Evolutionary conservation across 2,888 invertebrate species (phyloP), one percentile per base, ranked within the genome.

Genomic region (Stenodera caucasica): DNA sequence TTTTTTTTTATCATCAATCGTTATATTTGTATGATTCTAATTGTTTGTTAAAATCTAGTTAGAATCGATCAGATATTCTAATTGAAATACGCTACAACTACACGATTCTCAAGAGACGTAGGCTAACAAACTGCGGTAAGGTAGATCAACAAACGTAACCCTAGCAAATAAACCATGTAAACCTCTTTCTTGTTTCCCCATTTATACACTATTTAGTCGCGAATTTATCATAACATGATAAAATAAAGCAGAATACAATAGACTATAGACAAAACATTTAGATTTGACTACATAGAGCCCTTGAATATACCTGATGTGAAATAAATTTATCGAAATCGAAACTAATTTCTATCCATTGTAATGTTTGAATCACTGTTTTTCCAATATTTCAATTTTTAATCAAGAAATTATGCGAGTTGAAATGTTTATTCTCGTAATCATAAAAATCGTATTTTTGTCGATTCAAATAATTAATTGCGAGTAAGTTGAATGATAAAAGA

Each of bases 161-260:
- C 64, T 57, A 65, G 65, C 66, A 64, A 66, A 65, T 68, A 66
- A 62, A 61, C 61, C 65, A 65, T 63, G 66, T 65, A 68, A 70
- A 70, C 65, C 67, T 68, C 61, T 63, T 66, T 63, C 59, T 63
- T 68, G 65, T 65, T 67, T 65, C 67, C 65, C 61, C 65, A 69
- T 69, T 70, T 68, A 69, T 69, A 66, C 64, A 70, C 63, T 67
- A 66, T 66, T 67, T 67, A 66, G 66, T 62, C 57, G 65, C 62
- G 62, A 67, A 64, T 69, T 69, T 68, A 69, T 70, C 67, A 66
- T 69, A 64, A 61, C 67, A 60, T 63, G 61, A 71, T 68, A 70
- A 71, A 68, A 71, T 66, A 66, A 66, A 68, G 69, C 68, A 71
- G 45, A 72, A 71, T 64, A 72, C 68, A 70, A 70, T 69, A 67